Conservation (phyloP, 1,140 invertebrate species). For the Bradysia coprophila region DNA sequence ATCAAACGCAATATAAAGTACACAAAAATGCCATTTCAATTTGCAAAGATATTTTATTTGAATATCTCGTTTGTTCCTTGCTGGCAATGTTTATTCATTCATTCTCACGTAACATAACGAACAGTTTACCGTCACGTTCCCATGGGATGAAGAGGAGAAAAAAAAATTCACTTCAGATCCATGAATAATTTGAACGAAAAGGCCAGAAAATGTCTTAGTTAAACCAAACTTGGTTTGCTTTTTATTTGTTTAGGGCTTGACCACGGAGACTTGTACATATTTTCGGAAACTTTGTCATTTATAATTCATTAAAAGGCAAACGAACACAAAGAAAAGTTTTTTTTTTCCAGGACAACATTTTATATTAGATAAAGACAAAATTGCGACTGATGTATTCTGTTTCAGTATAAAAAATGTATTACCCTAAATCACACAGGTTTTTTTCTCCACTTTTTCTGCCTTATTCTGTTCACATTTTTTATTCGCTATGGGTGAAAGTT, state of each 20-base stretch:
- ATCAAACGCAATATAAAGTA: too few species aligned
- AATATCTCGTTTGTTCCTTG: neutral
- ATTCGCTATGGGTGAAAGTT: neutral
- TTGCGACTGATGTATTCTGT: neutral
- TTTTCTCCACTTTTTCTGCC: neutral
- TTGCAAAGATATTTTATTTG: neutral
- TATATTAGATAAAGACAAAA: neutral
- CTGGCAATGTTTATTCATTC: neutral
- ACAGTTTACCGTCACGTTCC: neutral
- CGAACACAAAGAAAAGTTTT: neutral
- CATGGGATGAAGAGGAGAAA: too few species aligned
- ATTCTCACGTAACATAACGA: neutral
- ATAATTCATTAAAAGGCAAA: neutral
- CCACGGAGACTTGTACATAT: neutral
- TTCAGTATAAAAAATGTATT: neutral
- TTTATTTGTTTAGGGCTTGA: neutral
- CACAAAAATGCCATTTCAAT: slow-evolving; percentile 1
- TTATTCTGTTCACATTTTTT: neutral
- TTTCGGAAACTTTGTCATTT: neutral
- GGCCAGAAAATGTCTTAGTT: neutral
- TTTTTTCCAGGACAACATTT: neutral
- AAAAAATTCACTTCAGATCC: neutral
- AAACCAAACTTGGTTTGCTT: neutral
- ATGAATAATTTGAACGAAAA: neutral
- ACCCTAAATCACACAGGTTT: neutral